A percentile compares a stretch with the other conserved stretches of the same genome.
phyloP scores from a whole-genome alignment of 2,113 vertebrate genomes.

The Acanthisitta chloris region DNA sequence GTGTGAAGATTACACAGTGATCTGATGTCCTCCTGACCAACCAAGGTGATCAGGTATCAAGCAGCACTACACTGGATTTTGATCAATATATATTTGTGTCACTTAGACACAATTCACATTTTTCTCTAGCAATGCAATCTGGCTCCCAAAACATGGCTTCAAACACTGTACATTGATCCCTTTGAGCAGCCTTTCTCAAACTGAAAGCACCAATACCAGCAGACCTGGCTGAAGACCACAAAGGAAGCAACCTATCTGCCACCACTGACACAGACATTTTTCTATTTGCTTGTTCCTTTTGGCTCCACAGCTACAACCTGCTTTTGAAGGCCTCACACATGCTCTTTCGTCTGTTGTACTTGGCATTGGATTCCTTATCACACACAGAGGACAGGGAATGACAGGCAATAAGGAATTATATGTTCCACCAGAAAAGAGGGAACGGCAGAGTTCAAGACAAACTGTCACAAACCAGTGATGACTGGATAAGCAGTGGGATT shows the following conservation, averaged over 20 bases:
- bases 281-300: background rate
- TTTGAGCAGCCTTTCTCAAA: background rate
- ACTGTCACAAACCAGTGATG: background rate
- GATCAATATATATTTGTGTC: background rate
- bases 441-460: background rate
- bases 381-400: background rate
- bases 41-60: background rate
- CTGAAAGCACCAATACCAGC: background rate
- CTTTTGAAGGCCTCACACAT: background rate
- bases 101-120: background rate
- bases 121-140: background rate
- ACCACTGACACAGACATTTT: background rate
- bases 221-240: background rate
- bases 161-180: background rate
- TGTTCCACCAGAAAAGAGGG: background rate
- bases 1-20: background rate
- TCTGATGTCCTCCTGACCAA: background rate
- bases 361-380: background rate
- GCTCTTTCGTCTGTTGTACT: background rate
- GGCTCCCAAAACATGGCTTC: background rate
- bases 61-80: background rate
- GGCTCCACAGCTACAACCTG: background rate
- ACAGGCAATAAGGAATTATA: background rate
- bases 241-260: background rate
- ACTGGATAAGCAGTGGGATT: background rate